These are phyloP conservation scores for Enteromius paludinosus DNA, from an alignment of 2,797 vertebrate species.

Conservation along the genomic window DNA sequence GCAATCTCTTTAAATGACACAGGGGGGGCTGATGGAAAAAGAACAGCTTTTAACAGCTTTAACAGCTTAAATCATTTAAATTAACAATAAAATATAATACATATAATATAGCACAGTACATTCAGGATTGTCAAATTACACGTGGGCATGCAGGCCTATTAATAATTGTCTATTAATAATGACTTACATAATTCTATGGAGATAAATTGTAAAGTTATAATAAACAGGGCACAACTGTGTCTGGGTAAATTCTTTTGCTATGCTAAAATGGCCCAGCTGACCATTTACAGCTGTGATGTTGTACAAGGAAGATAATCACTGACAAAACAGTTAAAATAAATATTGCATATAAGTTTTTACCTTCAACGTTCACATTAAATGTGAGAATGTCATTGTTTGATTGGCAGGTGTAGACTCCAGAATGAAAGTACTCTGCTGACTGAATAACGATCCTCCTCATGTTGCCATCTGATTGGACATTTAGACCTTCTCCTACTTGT, in stretches of 20 bases:
- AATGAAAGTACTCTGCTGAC: constrained; percentile 69
- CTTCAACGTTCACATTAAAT: constrained; percentile 76
- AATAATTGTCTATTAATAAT: background rate
- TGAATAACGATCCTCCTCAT: constrained; percentile 80
- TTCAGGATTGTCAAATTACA: background rate
- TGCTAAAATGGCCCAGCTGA: background rate
- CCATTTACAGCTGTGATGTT: background rate
- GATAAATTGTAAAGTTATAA: background rate
- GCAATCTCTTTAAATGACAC: constrained; percentile 72
- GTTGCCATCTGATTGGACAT: constrained; percentile 77
- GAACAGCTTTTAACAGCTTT: background rate
- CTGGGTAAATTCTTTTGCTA: background rate
- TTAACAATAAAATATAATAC: background rate
- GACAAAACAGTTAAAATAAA: background rate
- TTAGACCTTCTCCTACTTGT: constrained; percentile 63
- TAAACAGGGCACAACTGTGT: background rate
- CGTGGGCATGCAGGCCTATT: background rate
- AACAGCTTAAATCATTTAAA: background rate
- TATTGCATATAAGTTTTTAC: constrained; percentile 51
- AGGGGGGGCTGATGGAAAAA: constrained; percentile 66
- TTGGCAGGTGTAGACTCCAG: constrained; percentile 77
- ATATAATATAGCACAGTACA: background rate
- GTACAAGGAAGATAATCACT: background rate
- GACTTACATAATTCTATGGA: background rate
- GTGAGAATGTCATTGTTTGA: constrained; percentile 67